A percentile compares a stretch with the other conserved stretches of the same genome.
Evolutionary conservation across 2,797 vertebrate species (phyloP).

Genomic region (Crocodylus rhombifer): DNA sequence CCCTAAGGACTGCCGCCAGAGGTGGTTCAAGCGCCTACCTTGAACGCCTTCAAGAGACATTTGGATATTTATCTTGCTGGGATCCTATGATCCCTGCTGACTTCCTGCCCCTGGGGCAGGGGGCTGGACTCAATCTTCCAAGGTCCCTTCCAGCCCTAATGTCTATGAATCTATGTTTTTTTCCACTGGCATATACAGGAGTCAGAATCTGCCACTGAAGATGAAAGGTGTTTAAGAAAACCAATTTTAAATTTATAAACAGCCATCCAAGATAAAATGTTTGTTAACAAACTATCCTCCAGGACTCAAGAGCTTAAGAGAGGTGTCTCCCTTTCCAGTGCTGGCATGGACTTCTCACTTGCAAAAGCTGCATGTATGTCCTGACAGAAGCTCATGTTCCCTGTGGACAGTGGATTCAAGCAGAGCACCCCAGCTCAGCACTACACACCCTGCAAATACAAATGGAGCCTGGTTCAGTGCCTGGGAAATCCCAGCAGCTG

Average conservation of each 20-base stretch:
- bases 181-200: not conserved
- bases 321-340: accelerated
- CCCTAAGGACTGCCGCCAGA: too few species aligned
- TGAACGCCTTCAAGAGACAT: too few species aligned
- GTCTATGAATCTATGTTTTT: not conserved
- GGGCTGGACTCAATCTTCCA: too few species aligned
- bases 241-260: not conserved
- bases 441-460: accelerated
- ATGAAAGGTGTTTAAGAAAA: not conserved
- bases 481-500: too few species aligned
- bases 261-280: not conserved
- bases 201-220: not conserved
- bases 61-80: too few species aligned
- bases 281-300: not conserved
- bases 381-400: accelerated
- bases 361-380: accelerated
- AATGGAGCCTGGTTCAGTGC: not conserved
- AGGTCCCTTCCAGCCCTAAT: too few species aligned
- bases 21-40: too few species aligned
- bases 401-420: not conserved
- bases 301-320: accelerated
- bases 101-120: too few species aligned
- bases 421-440: not conserved
- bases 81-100: too few species aligned
- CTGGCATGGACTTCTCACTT: accelerated